These are phyloP conservation scores for Drosophila affinis DNA, from an alignment of 2,888 invertebrate species.

Conservation along the genomic window DNA sequence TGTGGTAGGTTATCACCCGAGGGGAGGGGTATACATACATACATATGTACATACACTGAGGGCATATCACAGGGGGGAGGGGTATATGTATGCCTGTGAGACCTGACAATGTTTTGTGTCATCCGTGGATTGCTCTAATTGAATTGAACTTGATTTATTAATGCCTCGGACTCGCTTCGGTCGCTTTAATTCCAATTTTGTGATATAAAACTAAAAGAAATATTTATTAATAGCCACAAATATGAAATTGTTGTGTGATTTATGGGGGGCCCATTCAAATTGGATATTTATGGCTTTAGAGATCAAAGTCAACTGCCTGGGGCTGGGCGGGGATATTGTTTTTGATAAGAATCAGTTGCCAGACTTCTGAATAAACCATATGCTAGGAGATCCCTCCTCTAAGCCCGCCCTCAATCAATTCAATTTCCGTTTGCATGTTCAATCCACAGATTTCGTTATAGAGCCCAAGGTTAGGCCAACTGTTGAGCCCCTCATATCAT, in stretches of 20 bases:
- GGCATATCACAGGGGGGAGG: neutral
- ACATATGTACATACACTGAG: conserved; percentile 21
- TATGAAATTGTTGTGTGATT: conserved; percentile 50
- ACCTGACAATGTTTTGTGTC: conserved; percentile 49
- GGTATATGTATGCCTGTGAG: neutral
- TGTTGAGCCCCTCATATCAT: conserved; percentile 19
- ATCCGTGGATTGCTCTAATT: conserved; percentile 64
- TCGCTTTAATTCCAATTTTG: conserved; percentile 50
- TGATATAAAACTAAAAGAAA: conserved; percentile 23
- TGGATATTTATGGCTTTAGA: conserved; percentile 44
- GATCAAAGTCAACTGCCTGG: conserved; percentile 31
- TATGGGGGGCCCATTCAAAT: conserved; percentile 42
- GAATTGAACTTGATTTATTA: conserved; percentile 77
- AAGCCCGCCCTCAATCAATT: neutral
- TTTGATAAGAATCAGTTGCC: conserved; percentile 27
- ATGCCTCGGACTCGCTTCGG: conserved; percentile 33
- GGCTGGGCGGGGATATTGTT: conserved; percentile 1
- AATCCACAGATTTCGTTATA: neutral
- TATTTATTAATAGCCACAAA: conserved; percentile 23
- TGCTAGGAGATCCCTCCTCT: no score
- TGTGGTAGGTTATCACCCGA: conserved; percentile 71
- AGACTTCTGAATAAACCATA: neutral
- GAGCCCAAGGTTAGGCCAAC: conserved; percentile 18
- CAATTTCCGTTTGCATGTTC: neutral
- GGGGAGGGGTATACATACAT: no score